phyloP scores from a whole-genome alignment of 2,888 invertebrate genomes.

The Drosophila mettleri region DNA sequence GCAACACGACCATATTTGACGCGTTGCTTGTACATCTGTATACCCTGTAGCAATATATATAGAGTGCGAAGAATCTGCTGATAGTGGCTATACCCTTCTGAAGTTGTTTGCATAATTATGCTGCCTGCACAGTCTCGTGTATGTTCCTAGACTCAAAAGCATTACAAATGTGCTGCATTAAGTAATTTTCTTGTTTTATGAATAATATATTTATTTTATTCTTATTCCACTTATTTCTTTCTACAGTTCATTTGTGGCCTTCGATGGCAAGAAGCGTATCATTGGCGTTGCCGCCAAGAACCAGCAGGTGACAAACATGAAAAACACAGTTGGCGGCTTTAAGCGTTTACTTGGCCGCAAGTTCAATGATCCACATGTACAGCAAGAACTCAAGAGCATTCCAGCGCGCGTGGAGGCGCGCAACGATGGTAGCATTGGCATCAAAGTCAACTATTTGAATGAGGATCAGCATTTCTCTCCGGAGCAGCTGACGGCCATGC shows the following conservation, averaged over 20 bases:
- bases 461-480: constrained; percentile 94
- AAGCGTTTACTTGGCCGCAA: constrained; percentile 96
- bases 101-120: neutral
- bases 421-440: constrained; percentile 92
- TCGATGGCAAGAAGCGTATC: constrained; percentile 95
- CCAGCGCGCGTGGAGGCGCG: constrained; percentile 92
- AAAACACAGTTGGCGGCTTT: constrained; percentile 97
- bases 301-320: constrained; percentile 98
- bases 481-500: constrained; percentile 98
- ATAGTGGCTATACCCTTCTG: too few species aligned
- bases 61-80: neutral
- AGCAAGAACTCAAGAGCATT: constrained; percentile 91
- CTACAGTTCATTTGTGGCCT: constrained; percentile 96
- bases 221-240: neutral
- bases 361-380: constrained; percentile 94
- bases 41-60: constrained; percentile 14
- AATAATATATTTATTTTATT: neutral
- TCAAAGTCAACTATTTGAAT: constrained; percentile 94
- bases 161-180: neutral
- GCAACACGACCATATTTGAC: constrained; percentile 58
- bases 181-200: neutral
- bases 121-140: neutral
- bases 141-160: too few species aligned
- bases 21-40: constrained; percentile 10
- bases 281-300: constrained; percentile 98